phyloP scores from a whole-genome alignment of 2,113 vertebrate genomes.

The Andinoacara biseriatus region DNA sequence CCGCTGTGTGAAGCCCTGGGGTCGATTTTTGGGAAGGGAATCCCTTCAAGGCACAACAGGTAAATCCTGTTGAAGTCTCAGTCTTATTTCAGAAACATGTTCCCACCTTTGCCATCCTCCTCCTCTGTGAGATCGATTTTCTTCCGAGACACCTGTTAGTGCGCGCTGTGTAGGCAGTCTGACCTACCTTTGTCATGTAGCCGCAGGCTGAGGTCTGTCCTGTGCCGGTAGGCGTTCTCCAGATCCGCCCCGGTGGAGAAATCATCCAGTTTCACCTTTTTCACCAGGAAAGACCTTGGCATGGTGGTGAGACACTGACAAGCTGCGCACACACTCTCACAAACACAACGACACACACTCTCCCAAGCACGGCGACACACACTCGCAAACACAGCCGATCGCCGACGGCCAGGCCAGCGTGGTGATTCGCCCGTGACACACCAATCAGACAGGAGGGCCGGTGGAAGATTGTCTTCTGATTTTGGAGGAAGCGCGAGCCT shows the following conservation, averaged over 20 bases:
- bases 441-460: constrained; percentile 15
- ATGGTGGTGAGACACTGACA: constrained; percentile 78
- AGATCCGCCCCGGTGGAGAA: constrained; percentile 86
- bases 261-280: constrained; percentile 96
- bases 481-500: neutral
- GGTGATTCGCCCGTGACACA: constrained; percentile 39
- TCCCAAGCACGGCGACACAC: constrained; percentile 58
- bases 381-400: constrained; percentile 45
- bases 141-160: constrained; percentile 65
- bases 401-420: constrained; percentile 72
- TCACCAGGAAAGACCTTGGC: constrained; percentile 97
- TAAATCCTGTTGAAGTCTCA: constrained; percentile 16
- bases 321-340: constrained; percentile 35
- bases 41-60: constrained; percentile 15
- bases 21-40: constrained; percentile 6
- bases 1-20: neutral
- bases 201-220: constrained; percentile 86
- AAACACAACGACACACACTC: constrained; percentile 42
- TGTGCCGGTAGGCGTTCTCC: constrained; percentile 87
- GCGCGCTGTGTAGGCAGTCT: constrained; percentile 20
- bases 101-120: constrained; percentile 1
- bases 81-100: constrained; percentile 13
- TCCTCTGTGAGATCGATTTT: constrained; percentile 26
- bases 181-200: constrained; percentile 90
- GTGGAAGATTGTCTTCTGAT: constrained; percentile 37